A percentile compares a stretch with the other conserved stretches of the same genome.
phyloP scores from a whole-genome alignment of 2,797 vertebrate species.

The Tenualosa thibaudeaui region DNA sequence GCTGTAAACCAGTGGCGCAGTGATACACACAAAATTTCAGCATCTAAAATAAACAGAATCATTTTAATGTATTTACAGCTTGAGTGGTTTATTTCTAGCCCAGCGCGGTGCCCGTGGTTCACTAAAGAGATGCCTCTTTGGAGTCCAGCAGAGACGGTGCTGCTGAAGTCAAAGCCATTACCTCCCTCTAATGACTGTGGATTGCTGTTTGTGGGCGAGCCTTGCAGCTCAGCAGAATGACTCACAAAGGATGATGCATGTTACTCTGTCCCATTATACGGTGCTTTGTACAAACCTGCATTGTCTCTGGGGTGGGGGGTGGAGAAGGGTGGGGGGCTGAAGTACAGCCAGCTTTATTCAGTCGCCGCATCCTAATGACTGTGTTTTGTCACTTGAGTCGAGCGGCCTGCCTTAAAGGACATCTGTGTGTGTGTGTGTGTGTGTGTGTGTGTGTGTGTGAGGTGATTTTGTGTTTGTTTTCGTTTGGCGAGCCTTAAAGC shows the following conservation, averaged over 20 bases:
- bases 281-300: conserved; percentile 39
- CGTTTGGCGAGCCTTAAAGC: background rate
- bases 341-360: conserved; percentile 54
- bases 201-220: conserved; percentile 27
- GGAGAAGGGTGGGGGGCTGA: conserved; percentile 38
- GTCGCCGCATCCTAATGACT: conserved; percentile 6
- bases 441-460: conserved; percentile 15
- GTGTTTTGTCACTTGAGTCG: background rate
- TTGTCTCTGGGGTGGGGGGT: conserved; percentile 47
- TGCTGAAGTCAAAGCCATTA: conserved; percentile 4
- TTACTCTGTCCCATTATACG: conserved; percentile 60
- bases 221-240: conserved; percentile 37
- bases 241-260: conserved; percentile 70
- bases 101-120: conserved; percentile 4
- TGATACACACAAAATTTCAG: conserved; percentile 19
- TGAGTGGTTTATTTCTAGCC: conserved; percentile 26
- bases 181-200: conserved; percentile 24
- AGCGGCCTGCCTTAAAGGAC: background rate
- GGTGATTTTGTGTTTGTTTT: conserved; percentile 1
- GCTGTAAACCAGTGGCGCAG: background rate
- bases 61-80: conserved; percentile 28
- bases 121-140: conserved; percentile 24
- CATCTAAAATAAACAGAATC: conserved; percentile 31
- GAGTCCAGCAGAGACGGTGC: conserved; percentile 27
- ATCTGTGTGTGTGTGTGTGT: background rate